Evolutionary conservation across 2,113 vertebrate genomes (phyloP).

Genomic region (Entomyzon cyanotis): DNA sequence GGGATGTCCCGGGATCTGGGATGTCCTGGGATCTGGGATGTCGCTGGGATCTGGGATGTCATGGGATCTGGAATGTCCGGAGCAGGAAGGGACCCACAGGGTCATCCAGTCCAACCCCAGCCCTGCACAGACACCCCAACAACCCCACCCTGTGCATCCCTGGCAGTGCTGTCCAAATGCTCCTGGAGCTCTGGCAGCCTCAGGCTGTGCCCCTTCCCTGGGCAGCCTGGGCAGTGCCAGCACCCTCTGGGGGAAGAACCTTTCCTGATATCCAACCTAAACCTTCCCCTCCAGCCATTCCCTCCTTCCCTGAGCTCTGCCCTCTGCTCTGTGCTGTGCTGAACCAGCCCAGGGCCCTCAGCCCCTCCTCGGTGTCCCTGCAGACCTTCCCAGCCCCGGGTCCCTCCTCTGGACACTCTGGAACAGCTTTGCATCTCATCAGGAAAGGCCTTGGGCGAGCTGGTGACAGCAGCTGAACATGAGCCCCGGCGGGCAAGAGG

Average conservation of each 20-base stretch:
- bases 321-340: not conserved
- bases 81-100: not conserved
- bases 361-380: not conserved
- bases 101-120: accelerated
- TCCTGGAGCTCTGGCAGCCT: not conserved
- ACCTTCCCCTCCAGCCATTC: too few species aligned
- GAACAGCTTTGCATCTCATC: not conserved
- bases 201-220: not conserved
- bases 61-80: not conserved
- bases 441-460: not conserved
- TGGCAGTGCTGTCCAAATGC: not conserved
- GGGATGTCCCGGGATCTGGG: not conserved
- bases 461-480: not conserved
- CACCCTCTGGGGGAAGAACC: not conserved
- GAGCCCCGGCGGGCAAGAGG: not conserved
- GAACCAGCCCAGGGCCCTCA: not conserved
- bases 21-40: too few species aligned
- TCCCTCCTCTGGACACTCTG: not conserved
- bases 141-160: not conserved
- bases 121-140: not conserved
- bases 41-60: too few species aligned
- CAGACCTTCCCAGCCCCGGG: not conserved
- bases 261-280: not conserved
- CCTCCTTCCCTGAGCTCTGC: not conserved
- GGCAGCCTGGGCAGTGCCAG: not conserved